Evolutionary conservation across 2,113 vertebrate genomes (phyloP).

Genomic region (Chionis minor): DNA sequence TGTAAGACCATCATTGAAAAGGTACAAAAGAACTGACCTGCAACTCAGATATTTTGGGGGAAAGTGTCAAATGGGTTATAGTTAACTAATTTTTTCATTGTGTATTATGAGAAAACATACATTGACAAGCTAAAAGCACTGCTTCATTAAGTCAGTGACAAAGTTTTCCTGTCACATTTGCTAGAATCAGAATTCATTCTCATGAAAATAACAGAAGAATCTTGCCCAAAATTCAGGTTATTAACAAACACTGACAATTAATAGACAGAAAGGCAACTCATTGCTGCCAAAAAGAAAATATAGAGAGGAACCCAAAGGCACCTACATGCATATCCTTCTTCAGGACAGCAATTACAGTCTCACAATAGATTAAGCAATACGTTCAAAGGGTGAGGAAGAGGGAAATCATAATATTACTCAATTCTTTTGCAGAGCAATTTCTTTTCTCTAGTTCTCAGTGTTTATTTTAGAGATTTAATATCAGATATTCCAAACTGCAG

Average conservation of each 20-base stretch:
- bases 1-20: not conserved
- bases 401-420: constrained; percentile 6
- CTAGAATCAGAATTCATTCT: not conserved
- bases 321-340: not conserved
- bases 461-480: constrained; percentile 59
- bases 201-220: not conserved
- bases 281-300: not conserved
- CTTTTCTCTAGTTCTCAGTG: constrained; percentile 3
- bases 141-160: not conserved
- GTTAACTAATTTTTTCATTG: not conserved
- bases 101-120: not conserved
- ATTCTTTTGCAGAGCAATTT: not conserved
- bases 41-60: accelerated
- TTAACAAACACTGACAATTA: not conserved
- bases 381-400: not conserved
- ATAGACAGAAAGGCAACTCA: not conserved
- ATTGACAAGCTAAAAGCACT: not conserved
- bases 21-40: not conserved
- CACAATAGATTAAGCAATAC: not conserved
- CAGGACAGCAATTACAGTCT: not conserved
- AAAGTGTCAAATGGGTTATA: not conserved
- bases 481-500: not conserved
- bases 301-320: not conserved
- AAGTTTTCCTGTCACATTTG: not conserved
- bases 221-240: not conserved